Evolutionary conservation across 2,888 invertebrate genomes (phyloP), one percentile per base, ranked within the genome.

Genomic region (Fabriciana adippe): DNA sequence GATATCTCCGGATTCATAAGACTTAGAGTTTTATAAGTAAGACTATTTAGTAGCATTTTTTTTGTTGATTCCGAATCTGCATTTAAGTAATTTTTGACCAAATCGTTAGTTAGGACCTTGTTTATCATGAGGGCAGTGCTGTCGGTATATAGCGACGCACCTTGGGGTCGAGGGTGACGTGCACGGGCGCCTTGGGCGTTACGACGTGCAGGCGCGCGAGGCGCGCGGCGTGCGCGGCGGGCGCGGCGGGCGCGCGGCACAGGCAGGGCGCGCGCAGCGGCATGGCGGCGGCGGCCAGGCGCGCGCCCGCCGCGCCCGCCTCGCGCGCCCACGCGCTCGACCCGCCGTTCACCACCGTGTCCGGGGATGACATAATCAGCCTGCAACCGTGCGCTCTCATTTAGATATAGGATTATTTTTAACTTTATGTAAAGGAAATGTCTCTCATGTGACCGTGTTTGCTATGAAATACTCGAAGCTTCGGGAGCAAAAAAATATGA

Each of bases 161-260:
- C 82, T 93, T 93, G 3, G 98, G 98, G 81, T 97, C 95, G 11
- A 99, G 86, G 0, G 97, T 97, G 64, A 99, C 97, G 82, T 96
- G 95, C 18, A 99, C 97, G 0, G 97, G 97, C 70, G 97, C 98
- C 89, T 99, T 99, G 8, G 99, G 99, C 62, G 95, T 95, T 59
- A 90, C 88, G 73, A 88, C 85, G 80, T 89, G 89, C 71, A 88
- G 74, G 47, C 89, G 78, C 69, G 79, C 73, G 67, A 89, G 84
- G 72, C 81, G 83, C 63, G 88, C 87, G 18, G 18, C 21, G 16
- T 31, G n/a, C 8, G 41, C 76, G 75, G 68, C 79, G 73, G 85
- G 84, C 18, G 74, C 77, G 69, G 74, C 77, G 69, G 77, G 77
- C 63, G 78, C 79, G 73, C 85, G 84, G 74, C 84, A 88, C 74